Conservation (phyloP, 2,888 invertebrate genomes). For the Antheraea assamensis region DNA sequence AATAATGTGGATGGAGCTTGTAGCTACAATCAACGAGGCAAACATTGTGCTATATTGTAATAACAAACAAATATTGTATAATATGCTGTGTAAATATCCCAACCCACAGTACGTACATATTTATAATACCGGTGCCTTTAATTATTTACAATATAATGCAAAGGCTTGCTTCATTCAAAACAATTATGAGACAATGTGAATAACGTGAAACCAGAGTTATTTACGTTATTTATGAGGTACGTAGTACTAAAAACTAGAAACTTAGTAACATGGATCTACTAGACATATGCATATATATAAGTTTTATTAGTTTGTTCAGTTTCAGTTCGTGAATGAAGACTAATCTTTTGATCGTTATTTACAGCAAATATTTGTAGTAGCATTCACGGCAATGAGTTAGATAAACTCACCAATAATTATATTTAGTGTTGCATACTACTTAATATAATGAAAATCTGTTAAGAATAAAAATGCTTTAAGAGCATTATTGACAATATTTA, state of each 20-base stretch:
- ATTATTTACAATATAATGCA: conserved; percentile 9
- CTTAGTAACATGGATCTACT: background rate
- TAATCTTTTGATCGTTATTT: background rate
- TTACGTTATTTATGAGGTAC: background rate
- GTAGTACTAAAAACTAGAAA: background rate
- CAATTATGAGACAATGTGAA: background rate
- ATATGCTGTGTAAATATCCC: background rate
- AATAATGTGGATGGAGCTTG: background rate
- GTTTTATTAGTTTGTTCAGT: background rate
- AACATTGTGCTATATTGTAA: background rate
- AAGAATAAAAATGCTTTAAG: no score
- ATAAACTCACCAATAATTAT: background rate
- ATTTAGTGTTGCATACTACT: no score
- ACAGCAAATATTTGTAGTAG: background rate
- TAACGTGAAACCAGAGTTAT: background rate
- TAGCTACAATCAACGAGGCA: background rate
- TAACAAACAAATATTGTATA: background rate
- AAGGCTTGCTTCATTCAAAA: background rate
- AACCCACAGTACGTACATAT: background rate
- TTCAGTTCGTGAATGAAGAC: background rate
- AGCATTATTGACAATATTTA: no score
- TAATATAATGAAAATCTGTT: no score
- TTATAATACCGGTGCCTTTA: background rate
- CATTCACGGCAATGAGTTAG: background rate
- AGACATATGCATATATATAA: background rate